Evolutionary conservation across 1,140 invertebrate genomes (phyloP), one percentile per base, ranked within the genome.

Genomic region (Vanessa atalanta): DNA sequence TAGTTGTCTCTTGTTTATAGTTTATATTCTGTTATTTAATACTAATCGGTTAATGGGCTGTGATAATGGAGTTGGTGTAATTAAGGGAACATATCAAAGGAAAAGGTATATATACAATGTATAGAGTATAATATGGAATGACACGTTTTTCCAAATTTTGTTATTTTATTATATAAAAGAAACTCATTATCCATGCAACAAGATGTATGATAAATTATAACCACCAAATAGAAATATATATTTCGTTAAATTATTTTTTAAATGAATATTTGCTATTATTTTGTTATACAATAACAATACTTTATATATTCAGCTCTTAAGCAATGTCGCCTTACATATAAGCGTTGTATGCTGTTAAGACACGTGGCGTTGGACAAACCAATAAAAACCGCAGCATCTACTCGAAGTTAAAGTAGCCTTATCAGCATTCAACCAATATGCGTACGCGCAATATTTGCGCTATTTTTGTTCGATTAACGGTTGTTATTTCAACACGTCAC

Each of bases 1-100:
- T 82, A 85, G 79, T 87, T 86, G 74, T 80, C 79, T 81, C 73
- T 87, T 82, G 78, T 90, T 84, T 85, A 89, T 88, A 91, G 86
- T 89, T 89, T 91, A 89, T 88, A 88, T 88, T 89, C 77, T 88
- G 87, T 90, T 89, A 84, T 88, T 86, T 88, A 88, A 83, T 88
- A 71, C 73, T 85, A 83, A 81, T 81, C 84, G 85, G 83, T 87
- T 85, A 89, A 84, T 80, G 88, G 90, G 90, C 88, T 92, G 90
- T 92, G 90, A 92, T 92, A 89, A 81, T 76, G 83, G 81, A 87
- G 82, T 81, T 83, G 84, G 83, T 83, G 76, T 85, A 87, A 83
- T 85, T 84, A 84, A 81, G 85, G 82, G 82, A 83, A 85, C 86
- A 89, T 88, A 87, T 90, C 89, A 79, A 80, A 53, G 70, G 64